These are phyloP conservation scores for Indri indri DNA, from an alignment of 2,113 vertebrate genomes.

Conservation along the genomic window DNA sequence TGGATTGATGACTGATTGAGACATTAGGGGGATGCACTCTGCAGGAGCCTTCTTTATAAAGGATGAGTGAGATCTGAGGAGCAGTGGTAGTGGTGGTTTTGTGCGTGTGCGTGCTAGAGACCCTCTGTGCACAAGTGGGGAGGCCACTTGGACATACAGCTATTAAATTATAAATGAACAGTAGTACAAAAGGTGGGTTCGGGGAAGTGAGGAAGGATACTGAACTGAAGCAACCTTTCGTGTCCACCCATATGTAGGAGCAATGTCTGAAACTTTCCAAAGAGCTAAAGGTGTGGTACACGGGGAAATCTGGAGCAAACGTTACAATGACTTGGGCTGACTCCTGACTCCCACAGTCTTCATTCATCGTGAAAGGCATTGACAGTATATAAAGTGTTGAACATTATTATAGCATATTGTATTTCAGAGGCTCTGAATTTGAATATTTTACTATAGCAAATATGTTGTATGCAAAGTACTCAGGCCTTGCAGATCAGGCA, in stretches of 20 bases:
- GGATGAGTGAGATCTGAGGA: background rate
- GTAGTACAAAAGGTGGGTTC: background rate
- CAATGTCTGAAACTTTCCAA: background rate
- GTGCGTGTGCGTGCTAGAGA: background rate
- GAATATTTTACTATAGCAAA: background rate
- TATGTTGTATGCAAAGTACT: background rate
- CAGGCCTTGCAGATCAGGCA: background rate
- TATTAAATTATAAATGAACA: conserved; percentile 12
- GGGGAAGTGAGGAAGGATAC: background rate
- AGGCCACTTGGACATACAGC: background rate
- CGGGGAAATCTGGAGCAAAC: background rate
- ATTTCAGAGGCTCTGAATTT: background rate
- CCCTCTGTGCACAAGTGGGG: background rate
- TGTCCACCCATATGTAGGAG: background rate
- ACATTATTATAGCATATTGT: background rate
- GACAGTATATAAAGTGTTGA: background rate
- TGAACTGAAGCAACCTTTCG: background rate
- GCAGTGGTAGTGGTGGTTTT: background rate
- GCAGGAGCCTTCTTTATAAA: background rate
- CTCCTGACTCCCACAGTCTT: background rate
- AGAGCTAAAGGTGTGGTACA: background rate
- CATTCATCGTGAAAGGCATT: background rate
- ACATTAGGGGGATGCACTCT: background rate
- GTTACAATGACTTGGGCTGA: too few relatives aligned
- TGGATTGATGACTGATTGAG: background rate